Base-by-base conservation (phyloP, 2,797 vertebrate species). In the Alcedo atthis region DNA sequence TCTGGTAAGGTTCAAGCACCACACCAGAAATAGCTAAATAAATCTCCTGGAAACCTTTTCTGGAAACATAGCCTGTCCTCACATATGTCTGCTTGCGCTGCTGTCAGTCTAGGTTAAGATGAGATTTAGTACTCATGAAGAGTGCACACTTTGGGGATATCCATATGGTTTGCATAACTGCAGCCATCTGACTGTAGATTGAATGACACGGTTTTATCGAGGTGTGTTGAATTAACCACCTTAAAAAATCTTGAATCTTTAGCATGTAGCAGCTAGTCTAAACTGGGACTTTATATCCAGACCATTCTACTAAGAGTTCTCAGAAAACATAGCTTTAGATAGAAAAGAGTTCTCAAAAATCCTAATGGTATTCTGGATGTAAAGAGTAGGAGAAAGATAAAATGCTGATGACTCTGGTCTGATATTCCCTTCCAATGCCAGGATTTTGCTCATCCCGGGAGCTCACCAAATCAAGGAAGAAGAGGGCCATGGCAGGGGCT, bases 361-460 rank as follows among this genome's bases (percentile, higher is more conserved):
- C 42, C 1, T 0, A 11, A 13, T 15, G 57, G 2, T 25, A 17
- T 70, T 80, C 35, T 2, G 0, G 54, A 61, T 6, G 17, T 18
- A 8, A 83, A 33, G 4, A 8, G 6, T 10, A 69, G 22, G 35
- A 74, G 61, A 73, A 82, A 51, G 43, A 69, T 15, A 0, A 21
- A 85, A 58, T 53, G 10, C 45, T 63, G 17, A 0, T 54, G 55
- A 53, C 28, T 77, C 37, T 45, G 35, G 8, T 62, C 33, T 49
- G 26, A 32, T 15, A 6, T 45, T 63, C 73, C 61, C 46, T 46
- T 81, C 32, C 16, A 28, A 61, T 67, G 21, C 6, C 42, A 59
- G 9, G 3, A n/a, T 81, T 85, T 79, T 67, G 16, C 9, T 7
- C 25, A 7, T 4, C 22, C 12, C 28, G 8, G 37, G 14, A 89